Conservation (phyloP, 2,113 vertebrate species). For the Lanius ludovicianus region DNA sequence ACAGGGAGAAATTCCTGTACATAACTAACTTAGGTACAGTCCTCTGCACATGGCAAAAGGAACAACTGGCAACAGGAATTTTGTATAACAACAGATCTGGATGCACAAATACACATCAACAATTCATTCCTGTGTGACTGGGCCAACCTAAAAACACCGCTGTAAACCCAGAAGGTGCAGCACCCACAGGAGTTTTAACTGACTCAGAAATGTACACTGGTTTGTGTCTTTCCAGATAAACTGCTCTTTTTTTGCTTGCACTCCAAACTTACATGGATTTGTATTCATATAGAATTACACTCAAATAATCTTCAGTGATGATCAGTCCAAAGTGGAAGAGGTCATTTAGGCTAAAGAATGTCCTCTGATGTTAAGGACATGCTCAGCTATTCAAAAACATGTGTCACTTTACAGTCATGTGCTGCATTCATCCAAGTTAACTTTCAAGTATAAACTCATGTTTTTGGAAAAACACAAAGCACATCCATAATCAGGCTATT, state of each 20-base stretch:
- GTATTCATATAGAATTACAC: not conserved
- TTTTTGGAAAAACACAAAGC: not conserved
- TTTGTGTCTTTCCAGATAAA: not conserved
- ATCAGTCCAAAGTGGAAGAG: not conserved
- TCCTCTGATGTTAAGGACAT: not conserved
- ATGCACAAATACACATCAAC: not conserved
- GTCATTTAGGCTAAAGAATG: not conserved
- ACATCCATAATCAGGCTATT: not conserved
- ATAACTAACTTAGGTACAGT: not conserved
- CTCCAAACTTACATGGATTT: not conserved
- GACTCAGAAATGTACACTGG: not conserved
- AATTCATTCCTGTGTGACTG: not conserved
- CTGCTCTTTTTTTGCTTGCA: not conserved
- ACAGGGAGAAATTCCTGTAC: not conserved
- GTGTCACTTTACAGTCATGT: not conserved
- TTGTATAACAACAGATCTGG: not conserved
- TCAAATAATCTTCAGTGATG: not conserved
- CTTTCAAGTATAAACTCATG: not conserved
- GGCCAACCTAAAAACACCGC: not conserved
- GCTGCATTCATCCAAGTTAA: not conserved
- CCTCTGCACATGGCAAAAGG: not conserved
- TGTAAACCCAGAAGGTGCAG: not conserved
- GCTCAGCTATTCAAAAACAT: not conserved
- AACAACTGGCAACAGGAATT: not conserved
- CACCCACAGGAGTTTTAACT: not conserved